Evolutionary conservation across 2,113 vertebrate species (phyloP), one percentile per base, ranked within the genome.

Genomic region (Pteropus alecto): DNA sequence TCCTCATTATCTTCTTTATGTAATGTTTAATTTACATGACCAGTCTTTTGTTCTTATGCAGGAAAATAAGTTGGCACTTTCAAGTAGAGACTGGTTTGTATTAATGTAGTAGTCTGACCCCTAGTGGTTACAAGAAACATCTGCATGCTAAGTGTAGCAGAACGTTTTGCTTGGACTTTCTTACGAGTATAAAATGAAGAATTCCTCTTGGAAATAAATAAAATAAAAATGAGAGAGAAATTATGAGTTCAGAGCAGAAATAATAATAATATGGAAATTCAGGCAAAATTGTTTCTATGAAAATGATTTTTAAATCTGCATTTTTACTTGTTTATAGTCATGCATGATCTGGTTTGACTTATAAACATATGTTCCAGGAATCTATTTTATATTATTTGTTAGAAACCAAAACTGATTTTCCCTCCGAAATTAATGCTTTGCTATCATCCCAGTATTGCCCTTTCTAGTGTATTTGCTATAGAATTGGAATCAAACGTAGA

Each of bases 31-130:
- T 97, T 94, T 83, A 93, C 96, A 79, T 54, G 61, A 6, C 21
- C 41, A 58, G 41, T 89, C 24, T 93, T 95, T 43, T 6, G 0
- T 96, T 94, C 48, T 88, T 68, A 65, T 15, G 48, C 43, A 86
- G 46, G 51, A 95, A 97, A 96, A 65, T 73, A 90, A 74, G 26
- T 93, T 86, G 91, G 77, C 35, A 30, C 67, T 76, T 97, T 78
- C 78, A 83, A 73, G 15, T 65, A 67, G 43, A 26, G 9, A 61
- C 88, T 87, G 61, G n/a, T 58, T 95, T 96, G n/a, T 97, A 96
- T 87, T 86, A 97, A 97, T 28, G 97, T 98, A 95, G 94, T 96
- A 38, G 97, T 93, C 91, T 96, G 98, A 95, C 97, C 97, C 96
- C 97, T 98, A 94, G 98, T 98, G 98, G 98, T 48, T 60, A 0